Evolutionary conservation across 2,888 invertebrate species (phyloP), one percentile per base, ranked within the genome.

Genomic region (Macrosiphum euphorbiae): DNA sequence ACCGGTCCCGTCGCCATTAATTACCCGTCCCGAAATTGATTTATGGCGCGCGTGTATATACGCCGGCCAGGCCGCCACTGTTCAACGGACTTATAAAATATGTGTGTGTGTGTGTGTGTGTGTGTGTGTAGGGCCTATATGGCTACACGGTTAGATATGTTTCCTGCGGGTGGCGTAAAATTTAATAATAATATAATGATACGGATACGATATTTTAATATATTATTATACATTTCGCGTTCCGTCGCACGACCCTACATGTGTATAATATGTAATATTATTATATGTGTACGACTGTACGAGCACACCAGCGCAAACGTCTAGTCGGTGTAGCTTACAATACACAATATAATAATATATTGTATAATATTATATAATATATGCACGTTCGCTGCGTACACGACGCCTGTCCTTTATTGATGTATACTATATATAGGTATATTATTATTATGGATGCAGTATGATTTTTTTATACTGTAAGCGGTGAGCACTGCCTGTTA

Each of bases 1-100:
- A 52, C 58, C 55, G 50, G 67, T 50, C 90, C 90, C 90, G 90
- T 78, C 90, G 90, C 90, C 90, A 90, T 90, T 90, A 90, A 90
- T 90, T 90, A 90, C 35, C 35, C 50, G 90, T 90, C 78, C 90
- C 78, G 35, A 90, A 90, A 78, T 90, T 50, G 90, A 90, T 90
- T 90, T 90, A 90, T 90, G 90, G 90, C 78, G 90, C 50, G 50
- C 24, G 47, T 67, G 26, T 28, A 5, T n/a, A 13, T 61, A 61
- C 78, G 35, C 78, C 35, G 35, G 67, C 16, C 35, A 2, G 5
- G 78, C 78, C 35, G 24, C 26, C 26, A 84, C 84, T 41, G 41
- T n/a, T 7, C 7, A 35, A 44, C 41, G 35, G 5, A 67, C n/a
- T 58, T 13, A 1, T 24, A 24, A 44, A 3, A 26, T 11, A 3